These are phyloP conservation scores for Nannospalax galili DNA, from an alignment of 2,113 vertebrate species.

Conservation along the genomic window DNA sequence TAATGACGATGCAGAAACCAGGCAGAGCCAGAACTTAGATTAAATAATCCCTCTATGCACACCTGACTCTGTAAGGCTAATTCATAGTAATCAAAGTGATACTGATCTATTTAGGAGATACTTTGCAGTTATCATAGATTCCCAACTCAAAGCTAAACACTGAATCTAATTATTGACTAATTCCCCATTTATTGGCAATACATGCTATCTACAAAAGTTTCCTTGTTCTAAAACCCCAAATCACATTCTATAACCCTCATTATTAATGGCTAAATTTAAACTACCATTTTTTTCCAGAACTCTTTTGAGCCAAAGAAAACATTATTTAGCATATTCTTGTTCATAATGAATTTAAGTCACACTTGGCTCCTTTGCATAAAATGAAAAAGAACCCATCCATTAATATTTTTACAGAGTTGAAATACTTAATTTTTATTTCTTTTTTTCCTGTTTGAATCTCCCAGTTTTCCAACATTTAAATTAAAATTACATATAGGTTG, in stretches of 20 bases:
- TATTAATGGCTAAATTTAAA: neutral
- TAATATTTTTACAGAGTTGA: slow-evolving; percentile 37
- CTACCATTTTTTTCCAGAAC: neutral
- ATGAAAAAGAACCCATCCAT: neutral
- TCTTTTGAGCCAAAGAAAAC: slow-evolving; percentile 41
- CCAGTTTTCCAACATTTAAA: slow-evolving; percentile 37
- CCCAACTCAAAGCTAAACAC: neutral
- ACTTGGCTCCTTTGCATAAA: neutral
- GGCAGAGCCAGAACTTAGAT: slow-evolving; percentile 4
- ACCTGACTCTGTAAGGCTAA: neutral
- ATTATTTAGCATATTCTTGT: slow-evolving; percentile 8
- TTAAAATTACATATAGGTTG: neutral
- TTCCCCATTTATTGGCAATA: neutral
- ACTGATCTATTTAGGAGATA: neutral
- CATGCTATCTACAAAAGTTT: neutral
- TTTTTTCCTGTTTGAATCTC: slow-evolving; percentile 25
- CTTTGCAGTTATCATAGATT: neutral
- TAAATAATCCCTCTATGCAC: neutral
- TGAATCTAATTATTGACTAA: neutral
- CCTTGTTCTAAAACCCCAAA: neutral
- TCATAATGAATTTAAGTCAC: slow-evolving; percentile 32
- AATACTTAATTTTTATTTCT: slow-evolving; percentile 31
- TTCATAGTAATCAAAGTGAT: neutral
- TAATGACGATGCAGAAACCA: neutral
- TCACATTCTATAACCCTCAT: neutral